Conservation (phyloP, 1,140 invertebrate species). For the Tribolium castaneum region DNA sequence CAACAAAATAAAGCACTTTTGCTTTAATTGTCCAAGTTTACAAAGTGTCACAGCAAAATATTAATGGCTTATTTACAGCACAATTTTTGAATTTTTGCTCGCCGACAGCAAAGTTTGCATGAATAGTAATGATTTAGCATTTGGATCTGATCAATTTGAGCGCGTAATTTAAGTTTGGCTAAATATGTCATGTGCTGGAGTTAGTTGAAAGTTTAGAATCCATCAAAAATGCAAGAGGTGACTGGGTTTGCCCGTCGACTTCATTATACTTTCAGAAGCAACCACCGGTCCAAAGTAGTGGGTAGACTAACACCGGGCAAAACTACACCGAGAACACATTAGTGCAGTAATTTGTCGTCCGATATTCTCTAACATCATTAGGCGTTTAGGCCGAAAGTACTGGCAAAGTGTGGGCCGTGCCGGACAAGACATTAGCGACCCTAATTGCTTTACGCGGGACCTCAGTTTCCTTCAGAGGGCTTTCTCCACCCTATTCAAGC, state of each 20-base stretch:
- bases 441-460: constrained; percentile 55
- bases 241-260: constrained; percentile 46
- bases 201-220: constrained; percentile 43
- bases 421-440: constrained; percentile 60
- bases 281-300: constrained; percentile 22
- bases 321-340: constrained; percentile 49
- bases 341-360: constrained; percentile 53
- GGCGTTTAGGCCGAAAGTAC: constrained; percentile 56
- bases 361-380: constrained; percentile 58
- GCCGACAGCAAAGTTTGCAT: neutral
- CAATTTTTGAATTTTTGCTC: neutral
- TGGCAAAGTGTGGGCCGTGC: constrained; percentile 55
- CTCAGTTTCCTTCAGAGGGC: constrained; percentile 45
- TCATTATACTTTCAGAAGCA: constrained; percentile 47
- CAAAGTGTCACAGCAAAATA: neutral
- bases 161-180: constrained; percentile 36
- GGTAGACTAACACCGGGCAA: constrained; percentile 27
- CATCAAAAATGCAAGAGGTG: constrained; percentile 47
- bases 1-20: neutral
- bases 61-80: too few relatives aligned
- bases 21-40: constrained; percentile 5
- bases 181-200: constrained; percentile 47
- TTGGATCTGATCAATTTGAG: constrained; percentile 3
- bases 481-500: neutral
- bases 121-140: constrained; percentile 27